These are phyloP conservation scores for Takifugu flavidus DNA, from an alignment of 2,113 vertebrate species.

Conservation along the genomic window DNA sequence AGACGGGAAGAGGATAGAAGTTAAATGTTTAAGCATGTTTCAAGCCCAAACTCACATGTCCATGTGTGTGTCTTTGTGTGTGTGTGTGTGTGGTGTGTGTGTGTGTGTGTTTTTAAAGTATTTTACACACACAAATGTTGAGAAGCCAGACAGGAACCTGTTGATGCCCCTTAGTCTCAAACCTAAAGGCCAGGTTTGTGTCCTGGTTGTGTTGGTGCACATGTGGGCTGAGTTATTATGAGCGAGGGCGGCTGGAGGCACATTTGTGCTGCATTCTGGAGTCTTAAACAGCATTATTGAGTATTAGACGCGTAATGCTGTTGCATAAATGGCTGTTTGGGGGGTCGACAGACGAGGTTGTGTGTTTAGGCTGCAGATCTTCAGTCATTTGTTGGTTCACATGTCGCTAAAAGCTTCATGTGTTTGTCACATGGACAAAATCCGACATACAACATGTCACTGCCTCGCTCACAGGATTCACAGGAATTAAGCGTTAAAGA, in stretches of 20 bases:
- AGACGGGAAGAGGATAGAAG: slow-evolving; percentile 20
- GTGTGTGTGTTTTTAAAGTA: neutral
- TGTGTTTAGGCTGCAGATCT: too few species aligned
- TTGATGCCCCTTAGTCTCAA: neutral
- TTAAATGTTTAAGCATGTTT: slow-evolving; percentile 21
- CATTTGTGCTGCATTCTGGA: slow-evolving; percentile 11
- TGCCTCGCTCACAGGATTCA: too few species aligned
- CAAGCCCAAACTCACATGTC: slow-evolving; percentile 1
- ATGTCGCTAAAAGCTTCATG: too few species aligned
- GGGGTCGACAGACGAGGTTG: slow-evolving; percentile 6
- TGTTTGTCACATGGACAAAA: too few species aligned
- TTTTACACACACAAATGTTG: neutral
- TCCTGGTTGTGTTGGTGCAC: too few species aligned
- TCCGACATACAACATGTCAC: too few species aligned
- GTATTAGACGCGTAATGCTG: slow-evolving; percentile 30
- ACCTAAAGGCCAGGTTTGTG: neutral
- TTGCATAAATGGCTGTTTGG: slow-evolving; percentile 8
- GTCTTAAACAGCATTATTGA: slow-evolving; percentile 30
- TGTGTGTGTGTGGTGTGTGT: slow-evolving; percentile 4
- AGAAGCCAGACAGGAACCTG: neutral
- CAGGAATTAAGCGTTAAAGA: too few species aligned
- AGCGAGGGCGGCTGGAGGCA: slow-evolving; percentile 2
- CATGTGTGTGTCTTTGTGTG: neutral
- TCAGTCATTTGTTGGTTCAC: too few species aligned
- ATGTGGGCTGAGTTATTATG: slow-evolving; percentile 5